Percentiles rank a stretch among this genome's conserved stretches.
These are phyloP conservation scores for Calidris pygmaea DNA, from an alignment of 2,113 vertebrate genomes.

Conservation along the genomic window DNA sequence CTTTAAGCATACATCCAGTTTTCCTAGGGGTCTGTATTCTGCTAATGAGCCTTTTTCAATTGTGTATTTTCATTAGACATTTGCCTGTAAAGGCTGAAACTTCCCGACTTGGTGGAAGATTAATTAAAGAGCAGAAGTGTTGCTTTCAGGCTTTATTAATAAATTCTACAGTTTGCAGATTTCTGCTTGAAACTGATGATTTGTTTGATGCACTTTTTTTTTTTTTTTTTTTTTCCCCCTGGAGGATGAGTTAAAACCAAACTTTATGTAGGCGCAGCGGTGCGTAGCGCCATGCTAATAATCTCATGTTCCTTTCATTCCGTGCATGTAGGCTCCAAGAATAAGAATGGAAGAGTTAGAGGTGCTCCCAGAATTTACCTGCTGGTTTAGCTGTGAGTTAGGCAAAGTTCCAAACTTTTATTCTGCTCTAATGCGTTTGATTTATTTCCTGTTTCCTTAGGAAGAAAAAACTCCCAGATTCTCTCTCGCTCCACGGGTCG, in stretches of 20 bases:
- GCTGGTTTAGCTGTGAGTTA: background rate
- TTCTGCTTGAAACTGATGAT: background rate
- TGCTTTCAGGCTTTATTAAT: background rate
- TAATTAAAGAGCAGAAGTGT: background rate
- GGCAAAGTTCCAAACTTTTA: background rate
- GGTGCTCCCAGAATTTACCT: background rate
- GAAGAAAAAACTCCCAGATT: conserved; percentile 79
- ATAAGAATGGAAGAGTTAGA: background rate
- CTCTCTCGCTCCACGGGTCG: conserved; percentile 85
- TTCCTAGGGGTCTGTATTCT: background rate
- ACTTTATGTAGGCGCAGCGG: background rate
- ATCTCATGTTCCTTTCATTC: background rate
- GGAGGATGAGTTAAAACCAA: background rate
- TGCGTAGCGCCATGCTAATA: background rate
- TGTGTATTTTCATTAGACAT: background rate
- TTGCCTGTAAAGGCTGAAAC: background rate
- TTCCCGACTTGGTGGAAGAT: background rate
- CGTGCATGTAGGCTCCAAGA: background rate
- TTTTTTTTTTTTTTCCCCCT: background rate
- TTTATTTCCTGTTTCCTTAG: conserved; percentile 32
- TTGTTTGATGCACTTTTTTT: background rate
- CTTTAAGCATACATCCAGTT: background rate
- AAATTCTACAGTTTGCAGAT: background rate
- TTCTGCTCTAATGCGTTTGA: background rate
- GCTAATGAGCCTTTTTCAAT: background rate